Evolutionary conservation across 2,888 invertebrate species (phyloP), one percentile per base, ranked within the genome.

Genomic region (Hyalella azteca): DNA sequence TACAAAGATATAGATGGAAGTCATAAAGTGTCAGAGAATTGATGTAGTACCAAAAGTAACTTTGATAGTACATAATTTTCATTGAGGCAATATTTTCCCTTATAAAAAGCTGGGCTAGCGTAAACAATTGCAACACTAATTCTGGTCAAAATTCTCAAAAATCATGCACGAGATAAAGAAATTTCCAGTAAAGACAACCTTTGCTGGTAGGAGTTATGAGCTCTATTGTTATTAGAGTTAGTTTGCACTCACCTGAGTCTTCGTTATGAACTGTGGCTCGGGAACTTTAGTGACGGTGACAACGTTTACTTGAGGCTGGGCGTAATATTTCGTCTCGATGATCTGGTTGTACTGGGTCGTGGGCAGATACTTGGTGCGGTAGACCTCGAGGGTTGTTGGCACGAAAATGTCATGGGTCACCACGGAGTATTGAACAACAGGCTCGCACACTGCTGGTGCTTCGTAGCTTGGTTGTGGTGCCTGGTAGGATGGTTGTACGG

Each of bases 291-390:
- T 66, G 19, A 66, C 66, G 4, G 66, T 66, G 15, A 66, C 66
- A 4, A 66, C 66, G 19, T 66, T 66, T 32, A 66, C 66, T 22
- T 66, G 66, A 36, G 66, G 36, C 36, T 66, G 19, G 19, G 36
- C 66, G 66, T 66, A 66, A 29, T 66, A 66, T 29, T 66, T 66
- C 36, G 66, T 66, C 36, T 66, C 66, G 66, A 66, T 36, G 36
- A 66, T 19, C 19, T 66, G 66, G 66, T 66, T 66, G 66, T 66
- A 66, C 66, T 66, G 66, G 36, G 66, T 66, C 15, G 66, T 66
- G 19, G 66, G 66, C 29, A 66, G 36, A 39, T 66, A 66, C 66
- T 66, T 66, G 66, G 66, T 66, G 36, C 36, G 66, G 66, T 66
- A 66, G 19, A 66, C 66, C 66, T 66, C 36, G 36, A 66, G 15